Base-by-base conservation (phyloP, 2,113 vertebrate genomes). In the Carassius carassius region DNA sequence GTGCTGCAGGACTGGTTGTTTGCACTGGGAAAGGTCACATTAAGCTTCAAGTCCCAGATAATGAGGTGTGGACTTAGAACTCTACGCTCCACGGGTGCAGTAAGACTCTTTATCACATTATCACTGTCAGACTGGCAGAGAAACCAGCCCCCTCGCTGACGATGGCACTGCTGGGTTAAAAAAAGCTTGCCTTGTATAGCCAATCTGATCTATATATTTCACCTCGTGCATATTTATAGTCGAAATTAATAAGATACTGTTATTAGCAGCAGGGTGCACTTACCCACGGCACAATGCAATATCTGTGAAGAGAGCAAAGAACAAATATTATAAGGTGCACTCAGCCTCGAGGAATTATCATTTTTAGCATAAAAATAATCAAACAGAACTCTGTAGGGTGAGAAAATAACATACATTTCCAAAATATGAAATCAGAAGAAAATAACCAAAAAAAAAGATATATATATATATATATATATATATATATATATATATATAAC, bases 211-310 rank as follows among this genome's bases (percentile, higher is more conserved):
- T 54, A 70, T 67, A 69, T 54, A 70, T 23, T 49, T 23, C 5
- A 62, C 35, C 14, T 23, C 44, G 12, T 58, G 14, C 3, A n/a
- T 65, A 65, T 76, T 54, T 85, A 29, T 77, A 84, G 41, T 75
- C 49, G 5, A 75, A 54, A 29, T 47, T 37, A 80, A 47, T 69
- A 14, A 81, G 58, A 63, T 13, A 63, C 37, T 25, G 78, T 63
- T 62, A 63, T 79, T 78, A 75, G 78, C 84, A 67, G 82, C 56
- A 85, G 84, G 5, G 79, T 74, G 86, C 78, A 96, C 97, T 97
- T 96, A 99, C 98, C 98, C 83, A 97, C 88, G 83, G 96, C 97
- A 94, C 98, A 99, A 93, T 99, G 97, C 85, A 99, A 92, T 86
- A 99, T 95, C 98, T 99, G 94, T 86, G 90, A 91, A 74, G 83